Evolutionary conservation across 2,113 vertebrate genomes (phyloP), one percentile per base, ranked within the genome.

Genomic region (Terrapene triunguis): DNA sequence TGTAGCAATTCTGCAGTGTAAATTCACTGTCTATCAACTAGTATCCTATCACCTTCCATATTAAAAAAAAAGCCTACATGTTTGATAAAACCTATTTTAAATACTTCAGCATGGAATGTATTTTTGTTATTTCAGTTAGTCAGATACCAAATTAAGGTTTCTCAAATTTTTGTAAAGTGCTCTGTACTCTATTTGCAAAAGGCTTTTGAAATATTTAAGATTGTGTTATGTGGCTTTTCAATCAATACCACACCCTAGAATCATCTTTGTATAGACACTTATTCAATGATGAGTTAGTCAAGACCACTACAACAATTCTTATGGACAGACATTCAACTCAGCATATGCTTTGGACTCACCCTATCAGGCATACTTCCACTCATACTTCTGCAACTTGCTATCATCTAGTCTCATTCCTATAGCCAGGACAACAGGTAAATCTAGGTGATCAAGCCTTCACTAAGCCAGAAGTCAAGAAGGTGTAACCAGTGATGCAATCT

Each of bases 81-180:
- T 2, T 8, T 22, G 85, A 57, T 85, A 93, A 94, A 97, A 90
- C 2, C 69, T 82, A 50, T 35, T 96, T 93, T 50, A 87, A 47
- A 87, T 88, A 89, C 78, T 83, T 6, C 7, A 89, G 44, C 44
- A 85, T 19, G 0, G 12, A 13, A 35, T 21, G 44, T 44, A 85
- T 84, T 82, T 84, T 35, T 54, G 35, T 5, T 0, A 22, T 88
- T 27, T 84, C 74, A 94, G 62, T 13, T 85, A n/a, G 55, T 92
- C 14, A 69, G 2, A 59, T 76, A 82, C 24, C 53, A 25, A 91
- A 79, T 38, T 55, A 96, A 89, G 3, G 14, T 50, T 78, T 83
- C 25, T 74, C 83, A 24, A 84, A 69, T n/a, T 19, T 59, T 35
- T 38, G 8, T 76, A 32, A 87, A 84, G 24, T 29, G n/a, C 19